Base-by-base conservation (phyloP, 2,113 vertebrate species). In the Andinoacara biseriatus region DNA sequence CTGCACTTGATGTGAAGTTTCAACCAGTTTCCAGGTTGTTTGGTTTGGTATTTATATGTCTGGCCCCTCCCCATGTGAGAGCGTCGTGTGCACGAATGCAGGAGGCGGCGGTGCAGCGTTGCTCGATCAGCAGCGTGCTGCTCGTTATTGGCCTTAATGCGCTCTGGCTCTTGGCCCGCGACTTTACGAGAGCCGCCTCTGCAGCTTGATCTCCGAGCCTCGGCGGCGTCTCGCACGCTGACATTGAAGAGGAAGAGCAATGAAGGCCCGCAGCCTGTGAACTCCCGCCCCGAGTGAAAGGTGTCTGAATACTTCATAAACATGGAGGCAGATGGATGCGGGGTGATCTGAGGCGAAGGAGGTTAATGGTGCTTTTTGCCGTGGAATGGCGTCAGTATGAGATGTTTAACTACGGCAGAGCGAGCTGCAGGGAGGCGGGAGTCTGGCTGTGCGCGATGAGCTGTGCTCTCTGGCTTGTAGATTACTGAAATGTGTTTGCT, bases 331-430 rank as follows among this genome's bases (percentile, higher is more conserved):
- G 62, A 67, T 33, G 65, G 82, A 84, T 83, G 78, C 14, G 14
- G 60, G 56, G 81, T 43, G 57, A 33, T 54, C n/a, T 33, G 49
- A 85, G 81, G 72, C 46, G 60, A 59, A n/a, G 26, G 54, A 76
- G 84, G 83, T 75, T 82, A 83, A 90, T 84, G 72, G 33, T 60
- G 81, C 81, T 79, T 78, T 78, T 40, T 60, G 76, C 80, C 83
- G 33, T 80, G 79, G 67, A 46, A 22, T 15, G 2, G 49, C 65
- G 59, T 83, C 82, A 26, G 38, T 74, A 49, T 74, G 1, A 78
- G 52, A 76, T 35, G 62, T 3, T 54, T 14, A 54, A 43, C 76
- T 20, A n/a, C 74, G 62, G 78, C 35, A 2, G 46, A 69, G 60
- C 31, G 3, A 72, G 65, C 43, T 54, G 60, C 77, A n/a, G 58